These are phyloP conservation scores for Acomys russatus DNA, from an alignment of 2,797 vertebrate species.

Conservation along the genomic window DNA sequence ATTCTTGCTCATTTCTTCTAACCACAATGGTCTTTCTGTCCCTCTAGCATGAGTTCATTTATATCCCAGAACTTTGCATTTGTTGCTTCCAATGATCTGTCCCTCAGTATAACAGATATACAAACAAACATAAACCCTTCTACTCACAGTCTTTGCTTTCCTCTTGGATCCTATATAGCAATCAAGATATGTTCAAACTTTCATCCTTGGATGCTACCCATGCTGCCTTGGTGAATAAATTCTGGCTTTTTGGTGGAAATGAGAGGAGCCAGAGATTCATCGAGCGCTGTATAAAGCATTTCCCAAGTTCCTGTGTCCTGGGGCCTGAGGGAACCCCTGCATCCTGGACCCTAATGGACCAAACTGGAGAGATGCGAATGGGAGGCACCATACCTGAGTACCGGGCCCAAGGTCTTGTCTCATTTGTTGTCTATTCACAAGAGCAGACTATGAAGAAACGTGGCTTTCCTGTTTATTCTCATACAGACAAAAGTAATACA, in stretches of 20 bases:
- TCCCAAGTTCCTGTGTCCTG: constrained; percentile 77
- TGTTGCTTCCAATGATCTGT: neutral
- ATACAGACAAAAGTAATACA: constrained; percentile 27
- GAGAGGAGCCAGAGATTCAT: constrained; percentile 73
- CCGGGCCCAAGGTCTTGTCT: constrained; percentile 26
- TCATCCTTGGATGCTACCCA: constrained; percentile 72
- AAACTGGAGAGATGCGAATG: constrained; percentile 76
- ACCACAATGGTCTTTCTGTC: too few relatives aligned
- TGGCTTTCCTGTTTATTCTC: constrained; percentile 44
- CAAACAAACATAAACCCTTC: neutral
- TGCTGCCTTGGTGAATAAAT: constrained; percentile 60
- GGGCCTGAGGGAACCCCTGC: constrained; percentile 64
- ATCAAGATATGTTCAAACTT: constrained; percentile 23
- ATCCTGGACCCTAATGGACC: constrained; percentile 78
- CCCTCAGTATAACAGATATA: neutral
- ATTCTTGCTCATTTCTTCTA: neutral
- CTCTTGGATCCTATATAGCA: constrained; percentile 37
- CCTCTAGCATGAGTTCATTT: neutral
- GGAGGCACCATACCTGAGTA: constrained; percentile 70
- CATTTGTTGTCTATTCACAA: neutral
- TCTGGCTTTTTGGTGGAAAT: constrained; percentile 74
- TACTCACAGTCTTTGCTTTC: neutral
- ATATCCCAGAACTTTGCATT: too few relatives aligned
- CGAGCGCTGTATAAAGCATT: constrained; percentile 70
- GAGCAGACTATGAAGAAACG: neutral